Base-by-base conservation (phyloP, 2,888 invertebrate species). In the Labia minor region DNA sequence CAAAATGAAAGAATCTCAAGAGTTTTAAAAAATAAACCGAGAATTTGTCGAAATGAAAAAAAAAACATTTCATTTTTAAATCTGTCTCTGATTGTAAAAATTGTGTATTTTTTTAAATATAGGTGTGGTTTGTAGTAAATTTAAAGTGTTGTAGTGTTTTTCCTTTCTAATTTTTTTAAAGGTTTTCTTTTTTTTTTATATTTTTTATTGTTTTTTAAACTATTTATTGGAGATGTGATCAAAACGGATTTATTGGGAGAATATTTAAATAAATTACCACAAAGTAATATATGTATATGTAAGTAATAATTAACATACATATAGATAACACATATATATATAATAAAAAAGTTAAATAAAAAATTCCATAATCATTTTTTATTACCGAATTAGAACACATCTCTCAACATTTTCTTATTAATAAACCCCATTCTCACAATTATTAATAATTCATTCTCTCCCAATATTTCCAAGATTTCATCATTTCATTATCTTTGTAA, bases 401-500 rank as follows among this genome's bases (percentile, higher is more conserved):
- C 49, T 49, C 49, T 49, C 3, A 49, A 49, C 2, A 8, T 49
- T 49, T 49, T 10, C 14, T 49, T 49, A n/a, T 8, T 49, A 49
- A 49, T 49, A n/a, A n/a, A n/a, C n/a, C 49, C 49, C 49, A 49
- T 49, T 49, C 49, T 49, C 49, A 49, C 49, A 49, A 49, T 26
- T 26, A 49, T 49, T 49, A 49, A 49, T 49, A 16, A 8, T 16
- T 49, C 49, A 49, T 49, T 49, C 49, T 49, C 49, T 49, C 49
- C 49, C 49, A 49, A 49, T 16, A n/a, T 26, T 26, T n/a, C n/a
- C 26, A 26, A 26, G 26, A 26, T 49, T 49, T 49, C 49, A 49
- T 49, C 49, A 49, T 8, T 49, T 49, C 49, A 49, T 49, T 67
- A 71, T 72, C 73, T 62, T 67, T 33, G 64, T 64, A 67, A 73